phyloP scores from a whole-genome alignment of 2,797 vertebrate species.

The Sandelia bainsii region DNA sequence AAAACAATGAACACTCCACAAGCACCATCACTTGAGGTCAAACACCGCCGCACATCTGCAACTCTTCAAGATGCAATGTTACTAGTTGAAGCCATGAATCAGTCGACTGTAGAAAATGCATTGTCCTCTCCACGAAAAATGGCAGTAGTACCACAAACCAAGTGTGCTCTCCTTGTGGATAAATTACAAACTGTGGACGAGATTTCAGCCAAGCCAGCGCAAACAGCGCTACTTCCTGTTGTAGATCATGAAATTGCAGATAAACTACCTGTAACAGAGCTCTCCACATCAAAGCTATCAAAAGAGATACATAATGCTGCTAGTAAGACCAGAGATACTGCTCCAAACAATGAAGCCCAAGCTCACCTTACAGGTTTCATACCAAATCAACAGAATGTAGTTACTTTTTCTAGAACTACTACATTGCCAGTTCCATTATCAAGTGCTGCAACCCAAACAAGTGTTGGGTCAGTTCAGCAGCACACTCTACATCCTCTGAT shows the following conservation, averaged over 20 bases:
- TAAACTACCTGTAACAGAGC: not conserved
- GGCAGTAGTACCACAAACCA: not conserved
- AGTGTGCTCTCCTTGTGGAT: not conserved
- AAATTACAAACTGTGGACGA: constrained; percentile 9
- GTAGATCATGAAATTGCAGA: not conserved
- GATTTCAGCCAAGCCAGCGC: not conserved
- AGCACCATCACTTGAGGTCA: constrained; percentile 19
- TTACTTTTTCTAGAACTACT: not conserved
- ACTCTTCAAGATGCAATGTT: constrained; percentile 76
- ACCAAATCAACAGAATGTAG: not conserved
- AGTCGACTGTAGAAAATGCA: constrained; percentile 20
- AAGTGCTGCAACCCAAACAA: constrained; percentile 19
- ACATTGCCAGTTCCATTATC: not conserved
- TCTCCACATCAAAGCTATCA: not conserved
- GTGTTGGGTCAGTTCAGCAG: not conserved
- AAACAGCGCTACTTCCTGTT: not conserved
- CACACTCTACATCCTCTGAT: not conserved
- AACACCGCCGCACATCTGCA: constrained; percentile 34
- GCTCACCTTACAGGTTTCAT: not conserved
- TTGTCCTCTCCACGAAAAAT: not conserved
- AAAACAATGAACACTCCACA: not conserved
- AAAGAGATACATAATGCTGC: not conserved
- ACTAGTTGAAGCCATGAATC: constrained; percentile 78
- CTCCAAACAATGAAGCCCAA: not conserved
- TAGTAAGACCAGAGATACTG: not conserved